Conservation (phyloP, 2,888 invertebrate species). For the Hirtodrosophila alboralis region DNA sequence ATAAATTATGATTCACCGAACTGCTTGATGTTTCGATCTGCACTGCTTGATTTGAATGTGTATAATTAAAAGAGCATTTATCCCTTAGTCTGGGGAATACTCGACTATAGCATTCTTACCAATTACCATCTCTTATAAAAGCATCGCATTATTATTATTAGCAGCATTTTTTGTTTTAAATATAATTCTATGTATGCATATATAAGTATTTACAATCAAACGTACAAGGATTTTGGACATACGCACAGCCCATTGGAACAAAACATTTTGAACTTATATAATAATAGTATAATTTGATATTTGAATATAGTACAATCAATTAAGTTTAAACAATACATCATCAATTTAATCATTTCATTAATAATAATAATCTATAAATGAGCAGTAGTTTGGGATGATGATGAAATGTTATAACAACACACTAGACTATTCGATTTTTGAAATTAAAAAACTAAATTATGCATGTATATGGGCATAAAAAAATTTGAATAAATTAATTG, state of each 20-base stretch:
- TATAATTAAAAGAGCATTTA: too few species aligned
- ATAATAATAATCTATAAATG: conserved; percentile 8
- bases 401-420: neutral
- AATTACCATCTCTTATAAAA: too few species aligned
- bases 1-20: too few species aligned
- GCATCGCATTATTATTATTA: too few species aligned
- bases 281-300: conserved; percentile 10
- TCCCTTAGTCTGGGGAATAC: too few species aligned
- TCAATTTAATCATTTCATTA: conserved; percentile 5
- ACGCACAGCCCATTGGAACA: conserved; percentile 70
- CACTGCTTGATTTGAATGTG: too few species aligned
- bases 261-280: conserved; percentile 30
- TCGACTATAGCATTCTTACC: too few species aligned
- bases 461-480: conserved; percentile 34
- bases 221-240: conserved; percentile 61
- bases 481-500: conserved; percentile 63
- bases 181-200: conserved; percentile 13
- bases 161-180: conserved; percentile 8
- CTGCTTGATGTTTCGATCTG: too few species aligned
- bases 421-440: conserved; percentile 39
- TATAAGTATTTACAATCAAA: conserved; percentile 34
- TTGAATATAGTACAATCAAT: conserved; percentile 15
- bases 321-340: conserved; percentile 10
- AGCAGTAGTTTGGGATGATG: neutral
- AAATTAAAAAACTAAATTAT: conserved; percentile 22